phyloP scores from a whole-genome alignment of 2,888 invertebrate species.

The Volucella zonaria region DNA sequence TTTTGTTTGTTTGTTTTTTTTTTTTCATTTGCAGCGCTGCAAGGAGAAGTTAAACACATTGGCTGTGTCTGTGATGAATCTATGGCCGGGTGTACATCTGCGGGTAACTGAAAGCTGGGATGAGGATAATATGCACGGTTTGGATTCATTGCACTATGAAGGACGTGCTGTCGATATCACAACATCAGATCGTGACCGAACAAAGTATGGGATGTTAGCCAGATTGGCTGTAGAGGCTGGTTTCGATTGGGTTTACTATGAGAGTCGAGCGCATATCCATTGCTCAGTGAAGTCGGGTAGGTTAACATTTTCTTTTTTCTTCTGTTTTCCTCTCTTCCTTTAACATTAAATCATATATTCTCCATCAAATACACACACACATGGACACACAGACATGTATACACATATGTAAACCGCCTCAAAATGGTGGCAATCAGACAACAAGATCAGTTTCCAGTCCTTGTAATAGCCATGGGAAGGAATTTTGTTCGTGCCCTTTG shows the following conservation, averaged over 20 bases:
- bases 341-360: slow-evolving; percentile 68
- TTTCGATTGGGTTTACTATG: slow-evolving; percentile 99
- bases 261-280: slow-evolving; percentile 96
- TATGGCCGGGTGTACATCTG: slow-evolving; percentile 97
- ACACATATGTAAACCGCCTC: slow-evolving; percentile 8
- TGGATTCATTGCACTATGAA: slow-evolving; percentile 96
- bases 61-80: slow-evolving; percentile 98
- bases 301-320: slow-evolving; percentile 74
- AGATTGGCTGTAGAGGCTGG: slow-evolving; percentile 97
- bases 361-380: slow-evolving; percentile 16
- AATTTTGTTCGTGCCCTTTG: slow-evolving; percentile 52
- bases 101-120: slow-evolving; percentile 98
- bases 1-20: slow-evolving; percentile 41
- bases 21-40: slow-evolving; percentile 94
- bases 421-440: slow-evolving; percentile 72
- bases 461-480: slow-evolving; percentile 37
- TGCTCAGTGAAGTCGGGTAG: slow-evolving; percentile 98
- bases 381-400: not conserved
- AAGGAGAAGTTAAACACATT: slow-evolving; percentile 97
- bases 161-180: slow-evolving; percentile 98
- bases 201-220: slow-evolving; percentile 98
- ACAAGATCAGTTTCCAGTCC: slow-evolving; percentile 52
- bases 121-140: slow-evolving; percentile 89
- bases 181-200: slow-evolving; percentile 95
- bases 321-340: slow-evolving; percentile 1